Evolutionary conservation across 2,888 invertebrate species (phyloP), one percentile per base, ranked within the genome.

Genomic region (Aelia acuminata): DNA sequence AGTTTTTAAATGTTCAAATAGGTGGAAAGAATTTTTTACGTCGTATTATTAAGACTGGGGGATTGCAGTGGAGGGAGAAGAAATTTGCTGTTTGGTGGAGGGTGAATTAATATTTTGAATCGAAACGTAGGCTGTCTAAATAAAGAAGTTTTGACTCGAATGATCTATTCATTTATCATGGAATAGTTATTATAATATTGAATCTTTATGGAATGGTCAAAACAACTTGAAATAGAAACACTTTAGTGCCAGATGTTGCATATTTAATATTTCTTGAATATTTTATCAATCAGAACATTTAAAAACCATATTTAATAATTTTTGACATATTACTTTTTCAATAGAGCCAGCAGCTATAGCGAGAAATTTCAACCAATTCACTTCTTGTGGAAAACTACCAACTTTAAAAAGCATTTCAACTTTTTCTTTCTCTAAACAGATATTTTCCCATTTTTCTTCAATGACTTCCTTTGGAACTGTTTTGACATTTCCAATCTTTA

Each of bases 341-440:
- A 96, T 91, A 89, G 95, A 92, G 0, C 95, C 96, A 0, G 94
- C 95, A 90, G 96, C 96, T 0, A 97, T 94, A 0, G 96, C 95
- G 48, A 97, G 93, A 91, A 97, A 96, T 90, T 95, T 94, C 89
- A 95, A 92, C 93, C 96, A 96, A 26, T 95, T 95, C 57, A 97
- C 94, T 3, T 93, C 93, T 0, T 94, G 93, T 18, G 84, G 85
- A 89, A 96, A 96, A 90, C 94, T 95, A 7, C 96, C 96, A 31
- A 96, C 94, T 90, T 95, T 94, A 88, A 96, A 92, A 80, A 97
- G 94, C 90, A 96, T 93, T 89, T 94, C 94, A 90, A 96, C 92
- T 91, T 95, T 95, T 84, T 94, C 92, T 47, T 94, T 93, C 89
- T 95, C 94, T 48, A 96, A 91, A 89, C 96, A 95, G 88, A 96